Evolutionary conservation across 1,140 invertebrate genomes (phyloP), one percentile per base, ranked within the genome.

Genomic region (Bradysia coprophila): DNA sequence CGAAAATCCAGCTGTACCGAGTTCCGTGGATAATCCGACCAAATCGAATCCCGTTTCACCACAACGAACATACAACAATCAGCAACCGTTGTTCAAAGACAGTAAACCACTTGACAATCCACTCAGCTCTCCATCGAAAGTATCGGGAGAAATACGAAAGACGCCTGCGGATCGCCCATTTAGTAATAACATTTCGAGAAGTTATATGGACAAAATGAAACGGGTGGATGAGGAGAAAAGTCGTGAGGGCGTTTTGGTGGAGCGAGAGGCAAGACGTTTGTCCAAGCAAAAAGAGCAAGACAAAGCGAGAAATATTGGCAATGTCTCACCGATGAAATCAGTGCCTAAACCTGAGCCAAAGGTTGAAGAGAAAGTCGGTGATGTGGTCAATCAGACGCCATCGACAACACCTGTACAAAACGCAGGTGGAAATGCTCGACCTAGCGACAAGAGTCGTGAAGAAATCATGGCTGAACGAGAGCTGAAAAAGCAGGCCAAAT

Each of bases 221-320:
- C n/a, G n/a, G n/a, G n/a, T n/a, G n/a, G n/a, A n/a, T n/a, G n/a
- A n/a, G n/a, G n/a, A n/a, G n/a, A n/a, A n/a, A n/a, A n/a, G n/a
- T n/a, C n/a, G n/a, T 21, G 52, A 54, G 31, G 46, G 53, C 38
- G 45, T 54, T 18, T 18, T 45, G 36, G 51, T 51, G 4, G 51
- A 54, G 41, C 38, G 52, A 15, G 46, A 55, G 43, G 52, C 51
- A 9, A 53, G 44, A 36, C 52, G 53, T 34, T 38, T 45, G n/a
- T 45, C 46, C 19, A 51, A 51, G 20, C 32, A 43, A 36, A 31
- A 33, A 11, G 28, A 38, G 13, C 36, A 38, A 47, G 28, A 44
- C 20, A 22, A 45, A 42, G 5, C 15, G 22, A 4, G 34, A 36
- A 45, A 42, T 23, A 16, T 37, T 15, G 11, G 19, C 19, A 22